phyloP scores from a whole-genome alignment of 2,797 vertebrate species.

The Acanthopagrus latus region DNA sequence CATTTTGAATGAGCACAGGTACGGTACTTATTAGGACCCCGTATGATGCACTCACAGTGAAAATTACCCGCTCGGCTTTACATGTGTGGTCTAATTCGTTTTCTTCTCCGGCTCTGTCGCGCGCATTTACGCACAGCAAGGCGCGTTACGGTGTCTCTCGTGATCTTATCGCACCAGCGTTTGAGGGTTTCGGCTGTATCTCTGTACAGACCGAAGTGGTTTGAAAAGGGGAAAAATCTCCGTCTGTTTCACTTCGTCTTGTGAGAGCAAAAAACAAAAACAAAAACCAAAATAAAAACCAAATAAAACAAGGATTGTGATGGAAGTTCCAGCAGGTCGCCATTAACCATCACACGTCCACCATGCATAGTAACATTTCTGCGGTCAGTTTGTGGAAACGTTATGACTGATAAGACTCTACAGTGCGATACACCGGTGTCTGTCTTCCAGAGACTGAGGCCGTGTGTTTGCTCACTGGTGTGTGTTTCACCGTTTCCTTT shows the following conservation, averaged over 20 bases:
- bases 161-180: neutral
- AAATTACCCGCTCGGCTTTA: neutral
- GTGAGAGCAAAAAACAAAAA: too few relatives aligned
- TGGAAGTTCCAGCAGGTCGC: neutral
- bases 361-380: neutral
- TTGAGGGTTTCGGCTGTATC: neutral
- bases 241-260: neutral
- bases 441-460: neutral
- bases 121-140: conserved; percentile 16
- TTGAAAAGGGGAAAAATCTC: neutral
- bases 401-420: neutral
- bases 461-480: neutral
- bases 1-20: neutral
- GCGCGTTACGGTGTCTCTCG: neutral
- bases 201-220: neutral
- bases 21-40: neutral
- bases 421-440: too few relatives aligned
- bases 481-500: neutral
- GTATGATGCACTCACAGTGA: neutral
- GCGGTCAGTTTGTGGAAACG: neutral
- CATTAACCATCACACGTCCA: neutral
- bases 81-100: too few relatives aligned
- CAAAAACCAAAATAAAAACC: too few relatives aligned
- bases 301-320: neutral
- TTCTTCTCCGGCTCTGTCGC: neutral